Evolutionary conservation across 2,797 vertebrate species (phyloP), one percentile per base, ranked within the genome.

Genomic region (Falco peregrinus): DNA sequence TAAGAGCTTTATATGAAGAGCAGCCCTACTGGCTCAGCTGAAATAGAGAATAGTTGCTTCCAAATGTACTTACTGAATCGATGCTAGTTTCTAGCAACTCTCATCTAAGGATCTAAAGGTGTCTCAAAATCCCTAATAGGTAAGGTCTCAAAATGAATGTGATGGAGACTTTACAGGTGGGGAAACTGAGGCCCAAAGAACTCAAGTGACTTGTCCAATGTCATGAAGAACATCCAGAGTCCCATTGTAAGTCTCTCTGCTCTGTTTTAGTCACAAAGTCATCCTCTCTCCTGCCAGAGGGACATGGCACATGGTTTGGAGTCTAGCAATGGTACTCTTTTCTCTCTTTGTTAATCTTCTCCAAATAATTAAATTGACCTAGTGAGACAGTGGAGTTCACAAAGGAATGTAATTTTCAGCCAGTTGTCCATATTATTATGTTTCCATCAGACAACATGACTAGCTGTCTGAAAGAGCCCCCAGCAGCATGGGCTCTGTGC

Each of bases 311-410:
- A 7, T 51, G 35, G 56, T 65, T 86, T 90, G 35, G 25, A 11
- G 39, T 84, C 33, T 77, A 64, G 53, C 1, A 0, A 33, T 53
- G 25, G 24, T 68, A 67, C 8, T 68, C 63, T 65, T 78, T 37
- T 59, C 33, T 93, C 21, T 75, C 68, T 70, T 65, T 65, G 33
- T 43, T 94, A 94, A 84, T 96, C 56, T 93, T 92, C 47, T 91
- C 75, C 69, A 69, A 93, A 51, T 95, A 95, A 95, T 96, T 96
- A 91, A 96, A 91, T 92, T 96, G 94, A 94, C 95, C 92, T 93
- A 18, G 19, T 59, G 43, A 94, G 79, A 63, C 54, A 89, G 20
- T 54, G 41, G 29, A 87, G 84, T 71, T 92, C 89, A 89, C 47
- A 78, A 94, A 95, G 37, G 54, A 85, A 81, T 37, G 61, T 28